Base-by-base conservation (phyloP, 2,888 invertebrate species). In the Cheilosia scutellata region DNA sequence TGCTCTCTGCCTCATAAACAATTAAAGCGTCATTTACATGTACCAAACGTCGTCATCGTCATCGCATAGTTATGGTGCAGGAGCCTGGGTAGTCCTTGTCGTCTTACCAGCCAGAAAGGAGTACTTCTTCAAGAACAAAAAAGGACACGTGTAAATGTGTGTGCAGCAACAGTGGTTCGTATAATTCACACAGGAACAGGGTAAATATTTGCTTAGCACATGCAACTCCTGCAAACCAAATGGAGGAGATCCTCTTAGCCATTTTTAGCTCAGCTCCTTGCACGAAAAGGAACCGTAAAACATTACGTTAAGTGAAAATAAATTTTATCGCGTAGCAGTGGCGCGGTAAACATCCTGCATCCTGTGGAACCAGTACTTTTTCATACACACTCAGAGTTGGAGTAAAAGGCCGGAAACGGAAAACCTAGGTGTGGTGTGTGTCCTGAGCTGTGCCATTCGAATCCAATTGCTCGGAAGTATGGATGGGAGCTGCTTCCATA, bases 1-100 rank as follows among this genome's bases (percentile, higher is more conserved):
- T 42, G n/a, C 31, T 62, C 53, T 37, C 40, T 72, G 66, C 65
- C 86, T 82, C 86, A 86, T 86, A 82, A 86, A 86, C 86, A 86
- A 86, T 86, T 86, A 86, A 86, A 72, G 86, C 86, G 86, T 86
- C 82, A 86, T 86, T 86, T 86, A 86, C 86, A 86, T 86, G 86
- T 80, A 86, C 42, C 76, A 71, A 80, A 80, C 62, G 80, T 86
- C 71, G 66, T 79, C 37, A 16, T 76, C 55, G 60, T 72, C 70
- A 16, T 72, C 72, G 27, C 42, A 16, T 40, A n/a, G 49, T 70
- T 20, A 16, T 47, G 20, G 47, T 7, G 3, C 6, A 7, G 20
- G 47, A 11, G 16, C 16, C 6, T 2, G 11, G 5, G 1, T n/a
- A 44, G 44, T 25, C 49, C 20, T 75, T 70, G 71, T 66, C 76